Base-by-base conservation (phyloP, 2,797 vertebrate genomes). In the Petrocephalus schoutedeni region DNA sequence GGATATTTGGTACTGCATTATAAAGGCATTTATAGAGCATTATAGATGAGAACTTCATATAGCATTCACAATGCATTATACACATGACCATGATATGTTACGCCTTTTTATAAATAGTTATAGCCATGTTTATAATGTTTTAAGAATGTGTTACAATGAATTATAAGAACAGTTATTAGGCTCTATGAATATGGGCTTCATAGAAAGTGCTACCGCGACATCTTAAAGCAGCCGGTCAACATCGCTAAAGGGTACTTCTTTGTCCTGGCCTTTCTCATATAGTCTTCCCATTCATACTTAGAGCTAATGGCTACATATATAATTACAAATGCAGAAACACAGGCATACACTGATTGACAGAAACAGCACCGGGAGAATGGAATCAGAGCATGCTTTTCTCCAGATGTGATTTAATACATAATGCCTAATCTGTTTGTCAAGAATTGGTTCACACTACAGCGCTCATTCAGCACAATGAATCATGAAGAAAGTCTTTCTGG, bases 401-500 rank as follows among this genome's bases (percentile, higher is more conserved):
- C n/a, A 64, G 21, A 53, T 36, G 16, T 32, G 85, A 53, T 61
- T 80, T 77, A 82, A 86, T 87, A 67, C 87, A 87, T 87, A 36
- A 80, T 56, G 23, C 49, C 64, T 84, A 77, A 71, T 77, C 88
- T 16, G 45, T 54, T 67, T 36, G 28, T 71, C 5, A 87, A 56
- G 21, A 10, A 83, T 49, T 49, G 21, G 36, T n/a, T 84, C n/a
- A 83, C 58, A 49, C 86, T 74, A 41, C 80, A 85, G 58, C 64
- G 16, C 41, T 58, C 57, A 83, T 59, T 88, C 56, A 19, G 56
- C 4, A 84, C 57, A 64, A 80, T 23, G 45, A 14, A 64, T 91
- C 91, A 90, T 91, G 88, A 91, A 92, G 86, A 0, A 59, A 90
- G 85, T 89, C 88, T 90, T 91, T 86, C 91, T 90, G 93, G 92